Evolutionary conservation across 2,797 vertebrate genomes (phyloP).

Genomic region (Gymnocypris eckloni): DNA sequence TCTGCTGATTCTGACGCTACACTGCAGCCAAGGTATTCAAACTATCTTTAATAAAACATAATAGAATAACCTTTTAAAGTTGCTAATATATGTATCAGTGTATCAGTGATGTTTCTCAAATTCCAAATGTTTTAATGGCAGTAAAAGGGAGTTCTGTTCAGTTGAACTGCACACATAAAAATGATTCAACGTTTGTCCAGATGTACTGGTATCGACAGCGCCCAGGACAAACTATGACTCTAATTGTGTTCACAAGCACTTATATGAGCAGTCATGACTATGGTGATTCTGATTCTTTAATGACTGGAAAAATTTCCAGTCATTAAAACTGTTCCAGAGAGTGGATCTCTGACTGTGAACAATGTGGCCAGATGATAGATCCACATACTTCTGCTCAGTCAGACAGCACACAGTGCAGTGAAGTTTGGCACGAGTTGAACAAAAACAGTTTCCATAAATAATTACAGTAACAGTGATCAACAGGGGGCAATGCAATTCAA

Average conservation of each 20-base stretch:
- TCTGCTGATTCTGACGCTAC: not conserved
- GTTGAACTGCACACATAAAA: slow-evolving; percentile 57
- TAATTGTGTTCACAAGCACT: slow-evolving; percentile 14
- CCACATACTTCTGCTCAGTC: slow-evolving; percentile 65
- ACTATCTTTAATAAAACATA: not conserved
- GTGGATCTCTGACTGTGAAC: slow-evolving; percentile 59
- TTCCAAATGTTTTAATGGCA: slow-evolving; percentile 8
- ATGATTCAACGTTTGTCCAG: not conserved
- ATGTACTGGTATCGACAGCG: slow-evolving; percentile 57
- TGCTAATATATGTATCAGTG: not conserved
- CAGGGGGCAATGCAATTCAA: slow-evolving; percentile 8
- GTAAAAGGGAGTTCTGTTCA: not conserved
- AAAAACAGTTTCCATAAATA: not conserved
- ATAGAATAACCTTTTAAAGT: not conserved
- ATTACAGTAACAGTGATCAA: not conserved
- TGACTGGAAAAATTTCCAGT: slow-evolving; percentile 31
- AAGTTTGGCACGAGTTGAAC: slow-evolving; percentile 32
- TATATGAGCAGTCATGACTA: not conserved
- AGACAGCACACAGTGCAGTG: slow-evolving; percentile 55
- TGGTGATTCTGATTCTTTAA: not conserved
- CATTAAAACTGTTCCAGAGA: slow-evolving; percentile 25
- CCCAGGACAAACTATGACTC: slow-evolving; percentile 15
- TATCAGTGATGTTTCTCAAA: not conserved
- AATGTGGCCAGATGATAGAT: slow-evolving; percentile 54
- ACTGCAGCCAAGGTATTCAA: not conserved